Evolutionary conservation across 2,888 invertebrate genomes (phyloP).

Genomic region (Sinotaia quadrata): DNA sequence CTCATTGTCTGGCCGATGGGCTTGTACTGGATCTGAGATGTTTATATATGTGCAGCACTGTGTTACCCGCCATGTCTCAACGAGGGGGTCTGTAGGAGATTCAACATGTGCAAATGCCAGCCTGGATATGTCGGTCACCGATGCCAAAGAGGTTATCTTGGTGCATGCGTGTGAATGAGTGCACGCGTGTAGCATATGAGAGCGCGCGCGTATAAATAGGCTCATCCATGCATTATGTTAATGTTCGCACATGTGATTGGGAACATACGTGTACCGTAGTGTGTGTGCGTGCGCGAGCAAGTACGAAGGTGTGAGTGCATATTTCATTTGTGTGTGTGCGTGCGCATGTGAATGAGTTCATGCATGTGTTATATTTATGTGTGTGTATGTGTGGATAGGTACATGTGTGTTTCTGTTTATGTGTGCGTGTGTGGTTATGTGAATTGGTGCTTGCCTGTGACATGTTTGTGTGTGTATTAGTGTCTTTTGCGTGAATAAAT

Average conservation of each 20-base stretch:
- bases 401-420: background rate
- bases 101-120: constrained; percentile 41
- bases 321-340: background rate
- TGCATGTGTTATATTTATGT: background rate
- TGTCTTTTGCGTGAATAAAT: background rate
- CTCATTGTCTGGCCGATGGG: no score
- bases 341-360: background rate
- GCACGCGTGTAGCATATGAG: no score
- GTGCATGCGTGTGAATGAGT: no score
- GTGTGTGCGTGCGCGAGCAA: no score
- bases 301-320: no score
- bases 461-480: background rate
- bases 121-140: constrained; percentile 35
- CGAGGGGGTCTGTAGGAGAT: constrained; percentile 35
- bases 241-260: no score
- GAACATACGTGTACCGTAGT: no score
- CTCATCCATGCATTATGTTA: no score
- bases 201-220: background rate
- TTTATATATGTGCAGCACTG: constrained; percentile 39
- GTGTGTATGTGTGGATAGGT: constrained; percentile 5
- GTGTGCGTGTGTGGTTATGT: background rate
- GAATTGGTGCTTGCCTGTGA: background rate
- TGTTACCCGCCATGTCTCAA: constrained; percentile 40
- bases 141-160: constrained; percentile 36
- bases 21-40: no score